A percentile compares a stretch with the other conserved stretches of the same genome.
Conservation (phyloP, 1,140 invertebrate genomes). For the Caerostris extrusa region DNA sequence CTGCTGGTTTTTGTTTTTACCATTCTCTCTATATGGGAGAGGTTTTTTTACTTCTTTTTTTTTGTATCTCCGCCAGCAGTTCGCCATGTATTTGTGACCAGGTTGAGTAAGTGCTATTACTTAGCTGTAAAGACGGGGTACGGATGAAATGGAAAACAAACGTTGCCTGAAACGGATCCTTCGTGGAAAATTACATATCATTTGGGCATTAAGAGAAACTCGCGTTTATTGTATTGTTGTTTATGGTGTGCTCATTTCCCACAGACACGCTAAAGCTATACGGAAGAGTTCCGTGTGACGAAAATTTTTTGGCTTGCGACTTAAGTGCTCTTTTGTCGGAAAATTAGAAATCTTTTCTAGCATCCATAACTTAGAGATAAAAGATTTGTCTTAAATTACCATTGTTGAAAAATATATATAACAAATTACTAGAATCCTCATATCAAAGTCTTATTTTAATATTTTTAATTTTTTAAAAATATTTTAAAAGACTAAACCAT, state of each 20-base stretch:
- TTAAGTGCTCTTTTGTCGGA: too few species aligned
- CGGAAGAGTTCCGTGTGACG: background rate
- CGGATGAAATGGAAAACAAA: constrained; percentile 63
- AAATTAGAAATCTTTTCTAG: too few species aligned
- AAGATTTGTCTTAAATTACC: too few species aligned
- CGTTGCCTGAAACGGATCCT: constrained; percentile 56
- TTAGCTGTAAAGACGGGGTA: constrained; percentile 60
- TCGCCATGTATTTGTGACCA: background rate
- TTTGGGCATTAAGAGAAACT: constrained; percentile 56
- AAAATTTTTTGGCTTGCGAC: too few species aligned
- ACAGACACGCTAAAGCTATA: constrained; percentile 6
- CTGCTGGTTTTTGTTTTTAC: background rate
- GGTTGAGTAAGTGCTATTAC: constrained; percentile 54
- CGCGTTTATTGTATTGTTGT: constrained; percentile 58
- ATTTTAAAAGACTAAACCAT: too few species aligned
- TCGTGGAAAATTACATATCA: constrained; percentile 40
- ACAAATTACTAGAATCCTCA: too few species aligned
- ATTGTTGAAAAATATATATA: too few species aligned
- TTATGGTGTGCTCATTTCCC: constrained; percentile 17
- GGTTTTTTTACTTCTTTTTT: constrained; percentile 1
- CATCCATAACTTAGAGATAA: too few species aligned
- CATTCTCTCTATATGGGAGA: background rate
- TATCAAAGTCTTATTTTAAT: too few species aligned
- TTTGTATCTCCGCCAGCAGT: background rate
- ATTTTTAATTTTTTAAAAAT: too few species aligned